Percentiles rank a stretch among this genome's conserved stretches.
Conservation (phyloP, 2,113 vertebrate species). For the Myodes glareolus region DNA sequence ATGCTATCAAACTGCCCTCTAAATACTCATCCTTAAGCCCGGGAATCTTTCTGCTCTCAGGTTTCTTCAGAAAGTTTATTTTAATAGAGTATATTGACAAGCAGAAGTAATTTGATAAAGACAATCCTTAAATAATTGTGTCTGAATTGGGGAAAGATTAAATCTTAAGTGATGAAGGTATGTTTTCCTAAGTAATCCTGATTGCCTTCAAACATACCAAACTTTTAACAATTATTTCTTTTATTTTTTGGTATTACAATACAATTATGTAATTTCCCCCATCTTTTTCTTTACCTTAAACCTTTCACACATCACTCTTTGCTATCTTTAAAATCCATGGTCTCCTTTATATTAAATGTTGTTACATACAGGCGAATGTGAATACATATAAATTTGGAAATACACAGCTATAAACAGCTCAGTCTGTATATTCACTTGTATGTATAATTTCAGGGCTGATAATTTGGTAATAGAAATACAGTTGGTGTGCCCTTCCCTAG, state of each 20-base stretch:
- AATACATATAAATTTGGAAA: neutral
- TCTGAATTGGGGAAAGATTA: conserved; percentile 25
- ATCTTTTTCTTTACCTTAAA: neutral
- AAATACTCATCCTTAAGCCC: neutral
- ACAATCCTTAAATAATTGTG: conserved; percentile 1
- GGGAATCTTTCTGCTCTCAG: too few relatives aligned
- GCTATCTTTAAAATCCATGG: neutral
- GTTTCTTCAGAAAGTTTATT: neutral
- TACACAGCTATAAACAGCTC: neutral
- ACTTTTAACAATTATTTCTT: neutral
- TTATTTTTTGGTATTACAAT: neutral
- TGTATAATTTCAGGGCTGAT: neutral
- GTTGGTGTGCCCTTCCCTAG: too few relatives aligned
- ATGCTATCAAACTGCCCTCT: neutral
- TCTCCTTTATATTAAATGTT: neutral
- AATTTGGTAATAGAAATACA: neutral
- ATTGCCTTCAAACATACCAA: conserved; percentile 1
- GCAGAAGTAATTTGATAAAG: neutral
- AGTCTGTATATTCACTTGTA: neutral
- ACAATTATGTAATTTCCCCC: neutral
- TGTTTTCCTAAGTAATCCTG: neutral
- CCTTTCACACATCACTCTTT: neutral
- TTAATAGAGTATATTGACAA: neutral
- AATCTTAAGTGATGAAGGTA: conserved; percentile 14
- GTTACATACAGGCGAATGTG: neutral